Conservation (phyloP, 2,888 invertebrate species). For the Hirudinaria manillensis region DNA sequence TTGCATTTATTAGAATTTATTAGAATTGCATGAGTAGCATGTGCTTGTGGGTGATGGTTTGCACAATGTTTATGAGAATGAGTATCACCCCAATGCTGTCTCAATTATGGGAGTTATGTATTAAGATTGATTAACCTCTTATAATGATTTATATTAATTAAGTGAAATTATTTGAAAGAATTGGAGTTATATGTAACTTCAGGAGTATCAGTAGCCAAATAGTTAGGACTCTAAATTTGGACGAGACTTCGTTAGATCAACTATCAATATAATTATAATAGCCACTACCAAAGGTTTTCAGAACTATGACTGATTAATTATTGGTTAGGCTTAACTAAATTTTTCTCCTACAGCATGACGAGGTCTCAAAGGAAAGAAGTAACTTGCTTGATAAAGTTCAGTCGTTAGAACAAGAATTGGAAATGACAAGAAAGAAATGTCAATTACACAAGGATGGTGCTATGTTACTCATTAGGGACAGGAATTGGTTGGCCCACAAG, state of each 20-base stretch:
- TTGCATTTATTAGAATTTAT: not conserved
- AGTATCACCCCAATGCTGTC: no score
- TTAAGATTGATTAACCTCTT: no score
- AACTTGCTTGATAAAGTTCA: not conserved
- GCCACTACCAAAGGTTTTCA: no score
- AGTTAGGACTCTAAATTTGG: no score
- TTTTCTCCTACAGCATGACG: not conserved
- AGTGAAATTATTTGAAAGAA: no score
- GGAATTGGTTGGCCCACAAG: slow-evolving; percentile 13
- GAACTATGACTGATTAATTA: not conserved
- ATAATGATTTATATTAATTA: no score
- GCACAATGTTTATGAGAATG: not conserved
- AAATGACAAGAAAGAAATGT: not conserved
- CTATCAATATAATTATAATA: no score
- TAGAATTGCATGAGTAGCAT: not conserved
- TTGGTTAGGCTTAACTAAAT: not conserved
- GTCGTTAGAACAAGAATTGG: not conserved
- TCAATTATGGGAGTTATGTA: no score
- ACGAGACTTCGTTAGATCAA: no score
- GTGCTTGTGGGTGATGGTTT: not conserved
- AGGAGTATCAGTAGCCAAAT: no score
- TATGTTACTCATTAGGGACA: slow-evolving; percentile 7
- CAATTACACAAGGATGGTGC: slow-evolving; percentile 19
- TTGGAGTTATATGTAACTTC: no score
- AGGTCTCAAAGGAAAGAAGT: slow-evolving; percentile 7